Evolutionary conservation across 2,797 vertebrate species (phyloP).

Genomic region (Aldrovandia affinis): DNA sequence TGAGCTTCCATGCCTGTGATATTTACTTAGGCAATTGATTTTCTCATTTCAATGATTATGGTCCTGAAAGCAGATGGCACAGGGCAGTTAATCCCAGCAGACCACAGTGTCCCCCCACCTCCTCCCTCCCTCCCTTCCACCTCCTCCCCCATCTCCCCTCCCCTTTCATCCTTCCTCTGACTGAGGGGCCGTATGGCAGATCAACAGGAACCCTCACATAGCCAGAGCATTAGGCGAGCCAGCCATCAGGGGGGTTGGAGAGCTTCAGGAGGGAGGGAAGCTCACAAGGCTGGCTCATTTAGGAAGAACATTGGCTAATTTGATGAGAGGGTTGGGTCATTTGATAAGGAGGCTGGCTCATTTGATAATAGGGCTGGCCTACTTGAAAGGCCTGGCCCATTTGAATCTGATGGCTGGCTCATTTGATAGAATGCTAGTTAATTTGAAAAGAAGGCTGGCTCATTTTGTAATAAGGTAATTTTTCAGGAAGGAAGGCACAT

Average conservation of each 20-base stretch:
- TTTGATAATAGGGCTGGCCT: not conserved
- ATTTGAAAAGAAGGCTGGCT: not conserved
- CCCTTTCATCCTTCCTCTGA: constrained; percentile 45
- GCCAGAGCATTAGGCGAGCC: constrained; percentile 64
- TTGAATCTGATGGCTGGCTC: not conserved
- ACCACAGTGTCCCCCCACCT: constrained; percentile 57
- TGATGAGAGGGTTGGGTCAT: not conserved
- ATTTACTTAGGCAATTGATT: constrained; percentile 76
- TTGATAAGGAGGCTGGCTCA: not conserved
- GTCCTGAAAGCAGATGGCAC: constrained; percentile 79
- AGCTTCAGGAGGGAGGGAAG: not conserved
- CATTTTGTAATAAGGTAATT: not conserved
- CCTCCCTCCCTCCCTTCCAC: constrained; percentile 45
- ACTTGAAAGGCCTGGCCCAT: not conserved
- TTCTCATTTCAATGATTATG: constrained; percentile 72
- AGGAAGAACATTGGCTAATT: not conserved
- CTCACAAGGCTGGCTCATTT: not conserved
- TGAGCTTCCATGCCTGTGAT: constrained; percentile 61
- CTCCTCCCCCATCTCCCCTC: constrained; percentile 43
- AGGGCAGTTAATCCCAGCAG: constrained; percentile 71
- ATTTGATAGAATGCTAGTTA: no score
- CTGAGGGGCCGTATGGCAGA: not conserved
- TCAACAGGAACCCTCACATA: constrained; percentile 55
- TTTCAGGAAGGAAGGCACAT: not conserved
- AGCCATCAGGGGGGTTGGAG: constrained; percentile 64